Percentiles rank a stretch among this genome's conserved stretches.
Conservation (phyloP, 2,888 invertebrate genomes). For the Cloeon dipterum region DNA sequence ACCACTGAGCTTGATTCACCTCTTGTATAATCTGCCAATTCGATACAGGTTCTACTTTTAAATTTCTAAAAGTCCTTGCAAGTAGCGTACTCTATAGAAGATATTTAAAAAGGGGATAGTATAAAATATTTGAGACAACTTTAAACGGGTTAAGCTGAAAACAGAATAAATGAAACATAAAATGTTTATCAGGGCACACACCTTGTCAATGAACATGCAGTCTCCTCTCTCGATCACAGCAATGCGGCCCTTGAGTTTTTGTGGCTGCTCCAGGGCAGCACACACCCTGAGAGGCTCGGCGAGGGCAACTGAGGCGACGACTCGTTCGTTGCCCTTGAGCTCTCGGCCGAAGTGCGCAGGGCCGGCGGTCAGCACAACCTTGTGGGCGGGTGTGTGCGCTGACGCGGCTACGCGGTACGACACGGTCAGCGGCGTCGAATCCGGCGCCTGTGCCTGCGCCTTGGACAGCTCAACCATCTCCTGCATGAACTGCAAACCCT, state of each 20-base stretch:
- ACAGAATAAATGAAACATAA: too few species aligned
- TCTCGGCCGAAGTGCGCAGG: conserved; percentile 80
- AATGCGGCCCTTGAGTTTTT: conserved; percentile 42
- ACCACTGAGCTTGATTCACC: too few species aligned
- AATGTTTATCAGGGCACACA: too few species aligned
- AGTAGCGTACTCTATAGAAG: too few species aligned
- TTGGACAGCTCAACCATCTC: conserved; percentile 87
- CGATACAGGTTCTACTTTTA: too few species aligned
- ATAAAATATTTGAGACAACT: too few species aligned
- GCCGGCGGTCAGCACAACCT: conserved; percentile 40
- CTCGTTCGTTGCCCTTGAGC: conserved; percentile 32
- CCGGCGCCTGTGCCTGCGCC: conserved; percentile 31
- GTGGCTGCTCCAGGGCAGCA: conserved; percentile 28
- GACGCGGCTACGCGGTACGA: conserved; percentile 16
- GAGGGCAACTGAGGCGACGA: conserved; percentile 36
- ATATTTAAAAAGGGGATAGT: too few species aligned
- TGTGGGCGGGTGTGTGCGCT: conserved; percentile 8
- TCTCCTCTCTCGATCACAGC: conserved; percentile 73
- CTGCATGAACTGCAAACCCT: conserved; percentile 86
- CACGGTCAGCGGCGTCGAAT: conserved; percentile 28
- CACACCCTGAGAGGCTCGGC: conserved; percentile 46
- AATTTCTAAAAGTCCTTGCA: too few species aligned
- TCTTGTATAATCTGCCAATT: too few species aligned
- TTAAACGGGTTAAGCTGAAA: too few species aligned
- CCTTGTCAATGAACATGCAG: conserved; percentile 90